Conservation (phyloP, 2,113 vertebrate species). For the Siniperca chuatsi region DNA sequence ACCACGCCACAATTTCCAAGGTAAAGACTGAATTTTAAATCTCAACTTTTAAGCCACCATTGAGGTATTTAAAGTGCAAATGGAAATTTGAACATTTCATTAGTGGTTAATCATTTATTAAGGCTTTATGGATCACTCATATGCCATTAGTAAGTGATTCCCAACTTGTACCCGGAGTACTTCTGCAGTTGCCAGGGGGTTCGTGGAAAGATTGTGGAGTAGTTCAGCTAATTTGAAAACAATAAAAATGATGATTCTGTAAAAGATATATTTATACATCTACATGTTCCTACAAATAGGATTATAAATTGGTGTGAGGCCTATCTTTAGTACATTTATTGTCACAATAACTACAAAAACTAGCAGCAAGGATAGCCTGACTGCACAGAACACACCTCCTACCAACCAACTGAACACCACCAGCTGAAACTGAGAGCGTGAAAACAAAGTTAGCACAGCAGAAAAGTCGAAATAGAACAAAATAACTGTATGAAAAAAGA, state of each 20-base stretch:
- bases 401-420: neutral
- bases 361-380: neutral
- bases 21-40: neutral
- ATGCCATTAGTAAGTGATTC: neutral
- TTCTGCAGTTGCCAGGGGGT: too few species aligned
- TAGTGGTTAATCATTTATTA: neutral
- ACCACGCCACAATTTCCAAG: neutral
- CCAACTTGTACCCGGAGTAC: neutral
- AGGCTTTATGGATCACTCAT: neutral
- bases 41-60: neutral
- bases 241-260: neutral
- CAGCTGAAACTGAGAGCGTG: neutral
- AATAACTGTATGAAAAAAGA: too few species aligned
- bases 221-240: neutral
- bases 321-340: neutral
- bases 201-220: neutral
- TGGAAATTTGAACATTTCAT: neutral
- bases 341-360: neutral
- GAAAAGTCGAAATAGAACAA: too few species aligned
- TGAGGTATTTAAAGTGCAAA: neutral
- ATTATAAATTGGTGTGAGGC: neutral
- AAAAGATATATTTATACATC: too few species aligned
- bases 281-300: too few species aligned
- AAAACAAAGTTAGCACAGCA: too few species aligned
- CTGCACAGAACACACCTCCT: too few species aligned